These are phyloP conservation scores for Psammodynastes pulverulentus DNA, from an alignment of 2,113 vertebrate species.

Conservation along the genomic window DNA sequence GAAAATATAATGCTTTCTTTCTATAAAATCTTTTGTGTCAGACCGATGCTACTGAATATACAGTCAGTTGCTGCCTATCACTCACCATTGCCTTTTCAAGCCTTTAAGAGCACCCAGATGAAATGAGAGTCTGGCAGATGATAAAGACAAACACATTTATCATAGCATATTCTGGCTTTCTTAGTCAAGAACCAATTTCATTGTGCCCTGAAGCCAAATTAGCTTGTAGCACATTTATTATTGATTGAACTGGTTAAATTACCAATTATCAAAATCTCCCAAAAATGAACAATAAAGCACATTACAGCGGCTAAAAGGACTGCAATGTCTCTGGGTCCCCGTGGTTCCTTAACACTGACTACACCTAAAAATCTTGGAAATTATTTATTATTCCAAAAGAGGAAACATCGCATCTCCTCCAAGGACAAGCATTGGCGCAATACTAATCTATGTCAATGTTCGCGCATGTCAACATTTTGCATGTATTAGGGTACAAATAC, in stretches of 20 bases:
- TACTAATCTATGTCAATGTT: neutral
- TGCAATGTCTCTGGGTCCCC: no score
- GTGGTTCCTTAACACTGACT: no score
- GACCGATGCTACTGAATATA: neutral
- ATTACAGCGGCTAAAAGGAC: neutral
- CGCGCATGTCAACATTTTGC: neutral
- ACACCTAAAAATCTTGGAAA: neutral
- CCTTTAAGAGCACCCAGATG: neutral
- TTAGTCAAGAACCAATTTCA: neutral
- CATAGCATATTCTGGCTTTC: neutral
- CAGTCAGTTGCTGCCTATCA: neutral
- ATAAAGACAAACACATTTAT: neutral
- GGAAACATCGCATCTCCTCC: neutral
- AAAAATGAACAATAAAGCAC: neutral
- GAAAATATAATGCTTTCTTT: neutral
- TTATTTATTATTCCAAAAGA: neutral
- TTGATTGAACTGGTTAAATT: neutral
- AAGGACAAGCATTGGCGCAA: neutral
- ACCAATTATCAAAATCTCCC: neutral
- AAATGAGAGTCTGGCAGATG: neutral
- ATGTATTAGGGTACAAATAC: neutral
- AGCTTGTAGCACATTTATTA: neutral
- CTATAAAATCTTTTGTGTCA: neutral
- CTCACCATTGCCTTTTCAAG: neutral
- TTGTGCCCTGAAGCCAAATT: neutral